Conservation (phyloP, 2,888 invertebrate species). For the Lottia gigantea region DNA sequence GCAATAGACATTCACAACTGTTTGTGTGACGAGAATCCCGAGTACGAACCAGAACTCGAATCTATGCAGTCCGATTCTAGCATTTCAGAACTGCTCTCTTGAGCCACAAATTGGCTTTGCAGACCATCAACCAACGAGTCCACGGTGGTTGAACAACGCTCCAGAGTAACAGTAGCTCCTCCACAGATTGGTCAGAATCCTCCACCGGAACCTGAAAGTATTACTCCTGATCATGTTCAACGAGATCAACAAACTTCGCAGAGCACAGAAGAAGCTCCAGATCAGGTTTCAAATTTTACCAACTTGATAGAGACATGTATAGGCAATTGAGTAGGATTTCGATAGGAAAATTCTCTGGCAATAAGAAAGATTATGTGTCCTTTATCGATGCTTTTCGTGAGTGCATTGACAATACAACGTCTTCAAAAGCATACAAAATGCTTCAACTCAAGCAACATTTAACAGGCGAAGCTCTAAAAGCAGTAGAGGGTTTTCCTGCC, state of each 20-base stretch:
- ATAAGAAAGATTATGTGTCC: not conserved
- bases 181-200: too few species aligned
- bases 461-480: not conserved
- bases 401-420: not conserved
- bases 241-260: not conserved
- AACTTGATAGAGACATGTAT: not conserved
- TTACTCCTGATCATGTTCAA: not conserved
- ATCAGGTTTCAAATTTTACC: not conserved
- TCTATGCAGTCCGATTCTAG: too few species aligned
- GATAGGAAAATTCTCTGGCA: conserved; percentile 5
- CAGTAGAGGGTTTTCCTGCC: not conserved
- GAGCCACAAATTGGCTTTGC: too few species aligned
- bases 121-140: too few species aligned
- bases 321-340: conserved; percentile 1
- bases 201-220: too few species aligned
- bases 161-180: too few species aligned
- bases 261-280: not conserved
- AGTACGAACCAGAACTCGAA: too few species aligned
- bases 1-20: too few species aligned
- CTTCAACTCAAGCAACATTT: not conserved
- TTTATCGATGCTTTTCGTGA: not conserved
- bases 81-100: too few species aligned
- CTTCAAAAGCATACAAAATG: not conserved
- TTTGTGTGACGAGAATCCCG: too few species aligned
- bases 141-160: too few species aligned